Evolutionary conservation across 1,140 invertebrate species (phyloP), one percentile per base, ranked within the genome.

Genomic region (Panagrolaimus sp.): DNA sequence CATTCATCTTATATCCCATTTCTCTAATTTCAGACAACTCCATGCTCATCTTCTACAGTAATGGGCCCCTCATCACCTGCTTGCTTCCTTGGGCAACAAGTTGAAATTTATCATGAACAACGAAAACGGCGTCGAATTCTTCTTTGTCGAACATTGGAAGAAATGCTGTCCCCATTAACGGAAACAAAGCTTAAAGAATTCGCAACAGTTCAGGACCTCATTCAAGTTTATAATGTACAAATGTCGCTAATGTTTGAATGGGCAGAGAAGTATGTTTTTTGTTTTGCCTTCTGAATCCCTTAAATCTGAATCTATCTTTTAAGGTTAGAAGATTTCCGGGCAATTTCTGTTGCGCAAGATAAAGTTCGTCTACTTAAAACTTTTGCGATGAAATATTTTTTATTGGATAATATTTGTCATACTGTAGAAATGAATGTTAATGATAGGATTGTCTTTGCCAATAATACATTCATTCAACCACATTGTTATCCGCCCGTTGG

Each of bases 321-420:
- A 38, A 38, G 32, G 32, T 65, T 74, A 48, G 73, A 74, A 17
- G 74, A 75, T 46, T 75, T 75, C 43, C 45, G 65, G 12, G 12
- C 14, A 28, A 63, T 75, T n/a, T 26, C 55, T n/a, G 43, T 71
- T 38, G 63, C 75, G 15, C 70, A 65, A 43, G 75, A 76, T 43
- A 76, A 76, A 24, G 71, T 73, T 14, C 17, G 17, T 15, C 74
- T 80, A 32, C 68, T 80, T 12, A 68, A 78, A 55, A 64, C 69
- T 9, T 80, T 80, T 55, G 66, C 77, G 4, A 63, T 79, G 21
- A 69, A 72, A 28, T 80, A 76, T 52, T 71, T 80, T 17, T 47
- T 80, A 14, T 63, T 80, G 1, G 78, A 82, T 62, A 81, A 79
- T 68, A 43, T 80, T 38, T 80, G 81, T 52, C 75, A 80, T 63